Evolutionary conservation across 1,140 invertebrate genomes (phyloP), one percentile per base, ranked within the genome.

Genomic region (Varroa destructor): DNA sequence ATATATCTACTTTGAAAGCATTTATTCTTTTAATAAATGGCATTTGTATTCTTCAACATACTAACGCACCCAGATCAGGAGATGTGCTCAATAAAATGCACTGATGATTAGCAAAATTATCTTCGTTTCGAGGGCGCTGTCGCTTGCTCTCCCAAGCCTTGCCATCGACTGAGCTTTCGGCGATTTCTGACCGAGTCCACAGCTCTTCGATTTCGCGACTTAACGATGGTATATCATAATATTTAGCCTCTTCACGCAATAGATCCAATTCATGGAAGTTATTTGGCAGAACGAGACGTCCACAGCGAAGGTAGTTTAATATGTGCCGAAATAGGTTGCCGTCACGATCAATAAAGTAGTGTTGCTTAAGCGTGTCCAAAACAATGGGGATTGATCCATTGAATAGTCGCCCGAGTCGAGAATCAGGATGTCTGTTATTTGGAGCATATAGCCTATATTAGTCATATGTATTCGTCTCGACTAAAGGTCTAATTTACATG

Each of bases 301-400:
- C 88, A 79, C 92, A 93, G 75, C 94, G 84, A 85, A 97, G 87
- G 80, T 91, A 97, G 82, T 97, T 97, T 40, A 97, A 82, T 77
- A 97, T 90, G 79, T 96, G 91, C 25, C 93, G 85, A 81, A 96
- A 97, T 89, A 94, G 92, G 64, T 87, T 88, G 0, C 92, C 92
- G 77, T 96, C 92, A 73, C 93, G 84, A 82, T 97, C 93, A 75
- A 97, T 96, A 83, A 97, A 97, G 80, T 97, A 97, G 78, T 97
- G 94, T 78, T 97, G 94, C 79, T 97, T 97, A 74, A 97, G 81
- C 2, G 89, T 93, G 78, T 97, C 94, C 76, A 97, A 80, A 1
- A 97, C 92, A 74, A 97, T 96, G 0, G 94, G 93, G 76, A 96
- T 93, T 74, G 86, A 88, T n/a, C 93, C 94, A 77, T 94, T 96